These are phyloP conservation scores for Hypolimnas misippus DNA, from an alignment of 2,888 invertebrate species.

Conservation along the genomic window DNA sequence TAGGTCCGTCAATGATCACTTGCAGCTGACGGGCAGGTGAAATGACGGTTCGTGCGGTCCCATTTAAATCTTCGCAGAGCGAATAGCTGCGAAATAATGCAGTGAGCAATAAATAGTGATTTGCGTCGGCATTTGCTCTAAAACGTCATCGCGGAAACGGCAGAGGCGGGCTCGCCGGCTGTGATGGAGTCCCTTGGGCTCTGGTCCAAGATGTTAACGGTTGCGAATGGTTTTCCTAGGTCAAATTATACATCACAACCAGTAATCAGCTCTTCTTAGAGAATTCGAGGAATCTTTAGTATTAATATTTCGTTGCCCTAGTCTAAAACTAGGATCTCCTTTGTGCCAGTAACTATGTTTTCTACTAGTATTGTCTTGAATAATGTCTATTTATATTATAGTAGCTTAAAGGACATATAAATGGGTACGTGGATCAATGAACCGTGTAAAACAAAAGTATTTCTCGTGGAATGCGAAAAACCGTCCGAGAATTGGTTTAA, in stretches of 20 bases:
- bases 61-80: conserved; percentile 36
- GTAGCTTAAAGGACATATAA: too few relatives aligned
- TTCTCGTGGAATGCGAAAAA: neutral
- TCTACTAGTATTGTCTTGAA: too few relatives aligned
- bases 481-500: neutral
- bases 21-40: conserved; percentile 44
- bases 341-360: too few relatives aligned
- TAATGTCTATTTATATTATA: too few relatives aligned
- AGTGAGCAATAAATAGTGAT: conserved; percentile 70
- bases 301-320: too few relatives aligned
- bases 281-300: too few relatives aligned
- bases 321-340: too few relatives aligned
- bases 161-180: conserved; percentile 61
- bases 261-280: neutral
- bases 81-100: conserved; percentile 60
- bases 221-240: neutral
- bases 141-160: conserved; percentile 59
- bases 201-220: conserved; percentile 17
- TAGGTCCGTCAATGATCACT: conserved; percentile 44
- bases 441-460: neutral
- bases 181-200: conserved; percentile 49
- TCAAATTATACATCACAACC: neutral
- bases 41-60: conserved; percentile 39
- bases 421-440: too few relatives aligned
- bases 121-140: conserved; percentile 56